phyloP scores from a whole-genome alignment of 1,140 invertebrate species.

The Leptopilina clavipes region DNA sequence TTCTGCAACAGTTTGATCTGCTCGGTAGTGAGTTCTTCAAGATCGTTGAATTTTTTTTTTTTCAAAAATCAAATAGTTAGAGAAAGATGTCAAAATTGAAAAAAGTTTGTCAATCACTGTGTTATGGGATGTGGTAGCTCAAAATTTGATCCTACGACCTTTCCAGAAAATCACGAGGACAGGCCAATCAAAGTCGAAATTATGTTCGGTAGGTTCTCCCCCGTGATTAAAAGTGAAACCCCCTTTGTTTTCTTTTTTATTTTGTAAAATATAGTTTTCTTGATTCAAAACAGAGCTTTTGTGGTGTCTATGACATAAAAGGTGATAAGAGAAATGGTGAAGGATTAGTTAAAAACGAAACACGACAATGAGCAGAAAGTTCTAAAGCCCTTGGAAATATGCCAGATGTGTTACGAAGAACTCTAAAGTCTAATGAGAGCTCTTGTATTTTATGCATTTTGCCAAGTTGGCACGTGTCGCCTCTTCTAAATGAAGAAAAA shows the following conservation, averaged over 20 bases:
- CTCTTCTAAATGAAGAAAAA: slow-evolving; percentile 1
- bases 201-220: slow-evolving; percentile 61
- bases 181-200: slow-evolving; percentile 58
- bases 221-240: too few relatives aligned
- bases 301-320: neutral
- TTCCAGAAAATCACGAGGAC: slow-evolving; percentile 42
- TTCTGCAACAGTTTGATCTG: slow-evolving; percentile 45
- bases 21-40: slow-evolving; percentile 27
- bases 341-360: slow-evolving; percentile 20
- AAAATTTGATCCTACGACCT: slow-evolving; percentile 43
- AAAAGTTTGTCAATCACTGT: slow-evolving; percentile 43
- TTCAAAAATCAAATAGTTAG: neutral
- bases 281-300: neutral
- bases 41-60: neutral
- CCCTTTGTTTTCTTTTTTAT: neutral
- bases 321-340: slow-evolving; percentile 29
- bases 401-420: slow-evolving; percentile 15
- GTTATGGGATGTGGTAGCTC: slow-evolving; percentile 69
- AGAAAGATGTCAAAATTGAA: neutral
- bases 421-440: slow-evolving; percentile 14
- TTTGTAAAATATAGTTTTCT: neutral
- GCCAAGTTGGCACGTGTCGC: neutral
- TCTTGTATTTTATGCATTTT: slow-evolving; percentile 11
- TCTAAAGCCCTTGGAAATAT: slow-evolving; percentile 22
- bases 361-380: slow-evolving; percentile 26